Evolutionary conservation across 2,797 vertebrate species (phyloP), one percentile per base, ranked within the genome.

Genomic region (Etheostoma perlongum): DNA sequence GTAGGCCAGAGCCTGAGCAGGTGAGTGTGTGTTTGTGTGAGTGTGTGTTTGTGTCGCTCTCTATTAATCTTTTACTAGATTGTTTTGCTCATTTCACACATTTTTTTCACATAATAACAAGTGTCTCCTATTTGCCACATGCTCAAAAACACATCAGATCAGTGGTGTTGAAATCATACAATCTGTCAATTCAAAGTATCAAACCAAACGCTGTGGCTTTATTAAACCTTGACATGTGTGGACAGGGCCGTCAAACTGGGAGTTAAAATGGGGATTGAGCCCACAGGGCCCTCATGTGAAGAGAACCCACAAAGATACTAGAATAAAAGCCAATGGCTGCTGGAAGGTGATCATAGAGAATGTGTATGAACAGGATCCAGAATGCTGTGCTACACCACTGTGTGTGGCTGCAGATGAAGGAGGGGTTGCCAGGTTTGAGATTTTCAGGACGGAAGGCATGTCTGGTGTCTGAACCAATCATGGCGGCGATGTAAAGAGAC

Each of bases 1-100:
- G 89, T n/a, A 67, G 74, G 81, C 72, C 76, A 44, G 81, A 84
- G 79, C 77, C 5, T 5, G 71, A 74, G 85, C 89, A 91, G 86
- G 85, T 89, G 85, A 78, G 83, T 66, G 67, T 62, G 67, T 62
- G 73, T 69, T 14, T 67, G 64, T 72, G 75, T 40, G 36, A 11
- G 36, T 40, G 42, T 46, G 21, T 46, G 65, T 67, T 14, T 71
- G 40, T 69, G 75, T 44, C 13, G 14, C 51, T 48, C 42, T 49
- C 64, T 76, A 52, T 8, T 75, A 69, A 85, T 84, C 65, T 68
- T 67, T 64, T 49, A 53, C 65, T 71, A 33, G 5, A 40, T 78
- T 69, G 15, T 71, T 33, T 46, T 44, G 47, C 68, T 77, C 48
- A 72, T 83, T 74, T 72, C 47, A 30, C 68, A 33, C 62, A 71